A percentile compares a stretch with the other conserved stretches of the same genome.
Conservation (phyloP, 2,797 vertebrate species). For the Thunnus albacares region DNA sequence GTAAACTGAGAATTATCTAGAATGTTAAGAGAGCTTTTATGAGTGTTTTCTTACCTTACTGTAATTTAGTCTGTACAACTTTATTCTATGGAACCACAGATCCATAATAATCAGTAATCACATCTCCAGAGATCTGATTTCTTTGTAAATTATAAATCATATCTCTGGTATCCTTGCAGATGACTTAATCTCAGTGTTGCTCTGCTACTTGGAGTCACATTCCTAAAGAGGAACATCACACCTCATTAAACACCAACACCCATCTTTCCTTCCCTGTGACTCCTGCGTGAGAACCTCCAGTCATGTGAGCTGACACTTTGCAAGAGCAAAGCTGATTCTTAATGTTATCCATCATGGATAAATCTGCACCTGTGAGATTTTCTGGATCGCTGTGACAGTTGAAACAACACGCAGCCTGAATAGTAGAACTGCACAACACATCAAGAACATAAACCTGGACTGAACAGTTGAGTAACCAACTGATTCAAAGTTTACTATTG, state of each 20-base stretch:
- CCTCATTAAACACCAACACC: constrained; percentile 76
- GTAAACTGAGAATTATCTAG: neutral
- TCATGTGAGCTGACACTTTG: constrained; percentile 51
- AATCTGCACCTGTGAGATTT: constrained; percentile 30
- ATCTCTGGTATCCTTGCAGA: constrained; percentile 24
- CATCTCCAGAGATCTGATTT: constrained; percentile 19
- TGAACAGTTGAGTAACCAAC: neutral
- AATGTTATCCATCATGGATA: constrained; percentile 10
- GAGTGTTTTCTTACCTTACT: neutral
- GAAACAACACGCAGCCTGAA: constrained; percentile 1
- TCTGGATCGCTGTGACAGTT: neutral
- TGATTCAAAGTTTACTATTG: too few species aligned
- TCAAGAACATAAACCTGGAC: neutral
- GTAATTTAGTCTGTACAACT: neutral
- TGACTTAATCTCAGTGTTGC: constrained; percentile 20
- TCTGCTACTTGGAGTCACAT: constrained; percentile 51
- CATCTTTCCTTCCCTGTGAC: constrained; percentile 48
- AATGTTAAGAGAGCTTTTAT: neutral
- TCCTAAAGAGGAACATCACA: constrained; percentile 69
- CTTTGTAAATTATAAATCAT: constrained; percentile 23
- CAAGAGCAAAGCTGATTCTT: constrained; percentile 36
- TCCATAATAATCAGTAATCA: neutral
- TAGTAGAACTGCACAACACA: neutral
- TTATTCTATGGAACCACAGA: constrained; percentile 10
- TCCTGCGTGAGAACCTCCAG: constrained; percentile 43